Evolutionary conservation across 2,888 invertebrate species (phyloP).

Genomic region (Acleris laterana): DNA sequence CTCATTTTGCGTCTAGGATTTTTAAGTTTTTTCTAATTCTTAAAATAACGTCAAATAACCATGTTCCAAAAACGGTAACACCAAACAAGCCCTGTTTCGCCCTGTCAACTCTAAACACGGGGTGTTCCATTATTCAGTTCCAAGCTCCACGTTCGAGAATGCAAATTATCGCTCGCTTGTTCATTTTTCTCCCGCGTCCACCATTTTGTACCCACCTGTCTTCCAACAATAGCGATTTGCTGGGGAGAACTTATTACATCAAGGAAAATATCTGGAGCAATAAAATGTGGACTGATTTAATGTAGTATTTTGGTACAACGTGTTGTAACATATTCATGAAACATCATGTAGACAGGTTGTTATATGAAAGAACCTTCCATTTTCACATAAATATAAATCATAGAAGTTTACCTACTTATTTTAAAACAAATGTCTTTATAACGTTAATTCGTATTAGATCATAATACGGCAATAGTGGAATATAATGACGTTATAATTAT

Average conservation of each 20-base stretch:
- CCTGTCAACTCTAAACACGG: slow-evolving; percentile 7
- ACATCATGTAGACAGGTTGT: too few relatives aligned
- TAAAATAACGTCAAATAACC: too few relatives aligned
- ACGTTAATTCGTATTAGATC: too few relatives aligned
- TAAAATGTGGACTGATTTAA: background rate
- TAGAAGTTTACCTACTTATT: too few relatives aligned
- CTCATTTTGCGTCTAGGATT: too few relatives aligned
- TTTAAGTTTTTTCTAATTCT: too few relatives aligned
- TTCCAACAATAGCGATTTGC: slow-evolving; percentile 21
- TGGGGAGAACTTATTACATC: slow-evolving; percentile 17
- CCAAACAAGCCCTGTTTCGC: background rate
- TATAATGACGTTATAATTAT: too few relatives aligned
- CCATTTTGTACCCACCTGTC: slow-evolving; percentile 22
- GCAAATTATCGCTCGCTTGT: slow-evolving; percentile 19
- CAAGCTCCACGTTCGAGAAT: slow-evolving; percentile 12
- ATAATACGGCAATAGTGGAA: too few relatives aligned
- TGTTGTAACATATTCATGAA: background rate
- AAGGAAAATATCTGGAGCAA: slow-evolving; percentile 3
- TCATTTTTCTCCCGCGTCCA: slow-evolving; percentile 25
- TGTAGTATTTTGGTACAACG: background rate
- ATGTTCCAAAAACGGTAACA: background rate
- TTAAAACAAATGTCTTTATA: too few relatives aligned
- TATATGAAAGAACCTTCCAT: too few relatives aligned
- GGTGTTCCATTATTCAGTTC: slow-evolving; percentile 25
- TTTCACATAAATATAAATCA: too few relatives aligned